Percentiles rank a stretch among this genome's conserved stretches.
Conservation (phyloP, 2,113 vertebrate genomes). For the Herpetotheres cachinnans region DNA sequence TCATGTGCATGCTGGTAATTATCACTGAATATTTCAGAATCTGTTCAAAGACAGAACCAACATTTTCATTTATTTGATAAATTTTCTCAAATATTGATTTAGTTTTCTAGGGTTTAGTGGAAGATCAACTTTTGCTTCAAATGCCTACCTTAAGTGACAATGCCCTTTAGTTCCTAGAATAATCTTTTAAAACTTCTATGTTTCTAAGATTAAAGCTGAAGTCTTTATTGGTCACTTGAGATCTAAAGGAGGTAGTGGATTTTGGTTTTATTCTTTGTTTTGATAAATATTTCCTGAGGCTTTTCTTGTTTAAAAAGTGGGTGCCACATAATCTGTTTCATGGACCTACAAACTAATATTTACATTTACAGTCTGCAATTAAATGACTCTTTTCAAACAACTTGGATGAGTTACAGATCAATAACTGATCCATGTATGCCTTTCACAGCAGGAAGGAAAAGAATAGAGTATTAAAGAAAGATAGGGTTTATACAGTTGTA, state of each 20-base stretch:
- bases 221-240: neutral
- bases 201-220: neutral
- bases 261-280: neutral
- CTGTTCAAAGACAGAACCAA: neutral
- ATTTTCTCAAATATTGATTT: neutral
- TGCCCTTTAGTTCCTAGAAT: neutral
- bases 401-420: neutral
- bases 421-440: neutral
- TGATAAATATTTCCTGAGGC: neutral
- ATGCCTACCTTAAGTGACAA: neutral
- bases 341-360: neutral
- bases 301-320: neutral
- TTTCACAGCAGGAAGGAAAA: neutral
- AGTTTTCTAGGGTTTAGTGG: neutral
- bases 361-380: neutral
- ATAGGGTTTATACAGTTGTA: neutral
- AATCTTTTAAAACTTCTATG: neutral
- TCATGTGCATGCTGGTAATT: neutral
- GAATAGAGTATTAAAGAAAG: neutral
- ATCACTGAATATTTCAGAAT: neutral
- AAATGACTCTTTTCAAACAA: neutral
- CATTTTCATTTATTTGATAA: neutral
- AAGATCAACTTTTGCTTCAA: neutral
- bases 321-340: neutral
- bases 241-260: neutral